Base-by-base conservation (phyloP, 2,888 invertebrate species). In the Catocala nupta region DNA sequence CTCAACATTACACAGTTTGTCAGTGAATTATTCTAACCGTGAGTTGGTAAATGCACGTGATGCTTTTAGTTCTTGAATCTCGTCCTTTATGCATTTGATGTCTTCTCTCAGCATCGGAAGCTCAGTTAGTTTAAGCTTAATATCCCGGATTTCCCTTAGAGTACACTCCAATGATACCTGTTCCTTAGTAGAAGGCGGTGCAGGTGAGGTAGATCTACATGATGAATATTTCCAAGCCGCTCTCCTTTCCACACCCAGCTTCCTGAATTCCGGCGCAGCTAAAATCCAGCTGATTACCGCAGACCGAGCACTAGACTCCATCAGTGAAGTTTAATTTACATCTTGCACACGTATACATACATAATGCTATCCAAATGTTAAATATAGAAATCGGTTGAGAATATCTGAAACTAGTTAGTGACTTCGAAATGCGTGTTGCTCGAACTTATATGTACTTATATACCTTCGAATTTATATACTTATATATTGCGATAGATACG, bases 171-270 rank as follows among this genome's bases (percentile, higher is more conserved):
- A 33, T 0, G 58, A 45, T 5, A 44, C 13, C 1, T 53, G 55
- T 45, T 55, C 49, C 9, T 47, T 47, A 0, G 16, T 1, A n/a
- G 34, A 5, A 0, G 55, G 1, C 11, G 13, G 43, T 11, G 25
- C 6, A 4, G 60, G 55, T 33, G 60, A 55, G 3, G 34, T 6
- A 11, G 12, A 3, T 9, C 55, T 34, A 11, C 55, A 60, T 9
- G 50, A 34, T 4, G 55, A 52, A 13, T 55, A 60, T 13, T 50
- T 55, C 60, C 60, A 60, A n/a, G 36, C 13, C 8, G 50, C 36
- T 36, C 60, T 49, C n/a, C 55, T 34, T 5, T 60, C 60, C 0
- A 33, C n/a, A 10, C 60, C 55, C 8, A 60, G 45, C 16, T 55
- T 60, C 7, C 60, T 54, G 12, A 4, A 60, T 55, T 10, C 33